Conservation (phyloP, 1,140 invertebrate species). For the Acromyrmex charruanus region DNA sequence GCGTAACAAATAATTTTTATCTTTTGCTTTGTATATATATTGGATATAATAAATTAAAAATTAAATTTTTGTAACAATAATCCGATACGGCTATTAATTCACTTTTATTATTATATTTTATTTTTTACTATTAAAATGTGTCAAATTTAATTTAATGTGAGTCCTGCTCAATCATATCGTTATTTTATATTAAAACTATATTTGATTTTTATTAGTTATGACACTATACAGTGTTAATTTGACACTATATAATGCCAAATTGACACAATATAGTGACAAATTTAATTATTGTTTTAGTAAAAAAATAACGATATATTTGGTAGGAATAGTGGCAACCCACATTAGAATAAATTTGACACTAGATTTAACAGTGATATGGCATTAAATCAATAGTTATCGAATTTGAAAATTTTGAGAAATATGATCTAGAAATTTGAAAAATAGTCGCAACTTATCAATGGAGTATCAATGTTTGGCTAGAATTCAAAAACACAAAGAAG, state of each 20-base stretch:
- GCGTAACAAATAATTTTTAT: background rate
- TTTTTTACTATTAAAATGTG: background rate
- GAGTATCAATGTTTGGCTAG: background rate
- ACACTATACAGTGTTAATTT: no score
- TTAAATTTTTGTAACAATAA: background rate
- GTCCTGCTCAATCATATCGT: no score
- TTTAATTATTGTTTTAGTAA: no score
- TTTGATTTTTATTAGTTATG: no score
- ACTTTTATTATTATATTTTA: background rate
- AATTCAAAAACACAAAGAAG: slow-evolving; percentile 27
- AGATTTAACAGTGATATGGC: no score
- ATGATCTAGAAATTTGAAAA: background rate
- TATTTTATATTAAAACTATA: no score
- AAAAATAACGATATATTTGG: no score
- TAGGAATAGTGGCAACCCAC: no score
- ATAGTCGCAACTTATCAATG: slow-evolving; percentile 2
- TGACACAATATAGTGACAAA: no score
- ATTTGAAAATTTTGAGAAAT: background rate
- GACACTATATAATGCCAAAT: no score
- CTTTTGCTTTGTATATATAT: background rate
- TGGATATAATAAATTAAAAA: slow-evolving; percentile 4
- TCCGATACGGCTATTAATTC: background rate
- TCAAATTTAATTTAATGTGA: no score
- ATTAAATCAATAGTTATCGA: background rate
- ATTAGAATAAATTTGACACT: no score